phyloP scores from a whole-genome alignment of 1,140 invertebrate genomes.

The Lysiphlebus fabarum region DNA sequence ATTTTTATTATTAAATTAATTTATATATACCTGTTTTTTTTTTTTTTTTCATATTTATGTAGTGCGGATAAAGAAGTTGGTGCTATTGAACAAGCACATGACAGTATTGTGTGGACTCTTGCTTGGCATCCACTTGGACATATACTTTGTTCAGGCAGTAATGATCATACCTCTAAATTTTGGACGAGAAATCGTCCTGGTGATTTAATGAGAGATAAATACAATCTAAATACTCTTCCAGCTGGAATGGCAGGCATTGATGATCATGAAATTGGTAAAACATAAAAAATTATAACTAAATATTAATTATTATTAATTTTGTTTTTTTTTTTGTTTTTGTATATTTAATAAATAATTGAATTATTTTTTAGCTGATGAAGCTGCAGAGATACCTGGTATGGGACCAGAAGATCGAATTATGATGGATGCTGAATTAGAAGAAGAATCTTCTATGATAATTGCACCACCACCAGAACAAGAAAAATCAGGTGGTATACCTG shows the following conservation, averaged over 20 bases:
- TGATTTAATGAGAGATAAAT: conserved; percentile 96
- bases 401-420: conserved; percentile 89
- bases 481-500: conserved; percentile 64
- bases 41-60: conserved; percentile 13
- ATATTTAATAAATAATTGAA: conserved; percentile 6
- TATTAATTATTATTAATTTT: too few relatives aligned
- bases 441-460: conserved; percentile 33
- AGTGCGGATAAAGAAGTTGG: conserved; percentile 98
- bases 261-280: conserved; percentile 70
- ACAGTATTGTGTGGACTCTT: conserved; percentile 98
- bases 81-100: conserved; percentile 95
- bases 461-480: background rate
- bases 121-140: conserved; percentile 99
- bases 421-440: conserved; percentile 49
- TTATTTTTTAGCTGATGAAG: conserved; percentile 63
- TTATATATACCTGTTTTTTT: background rate
- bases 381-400: conserved; percentile 87
- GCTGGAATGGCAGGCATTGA: conserved; percentile 69
- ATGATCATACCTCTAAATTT: conserved; percentile 98
- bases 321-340: too few relatives aligned
- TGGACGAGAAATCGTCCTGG: conserved; percentile 99
- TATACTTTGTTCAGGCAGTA: conserved; percentile 95
- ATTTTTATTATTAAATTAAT: conserved; percentile 1
- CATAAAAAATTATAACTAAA: too few relatives aligned
- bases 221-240: conserved; percentile 91